Base-by-base conservation (phyloP, 2,888 invertebrate genomes). In the Drosophila buzzatii region DNA sequence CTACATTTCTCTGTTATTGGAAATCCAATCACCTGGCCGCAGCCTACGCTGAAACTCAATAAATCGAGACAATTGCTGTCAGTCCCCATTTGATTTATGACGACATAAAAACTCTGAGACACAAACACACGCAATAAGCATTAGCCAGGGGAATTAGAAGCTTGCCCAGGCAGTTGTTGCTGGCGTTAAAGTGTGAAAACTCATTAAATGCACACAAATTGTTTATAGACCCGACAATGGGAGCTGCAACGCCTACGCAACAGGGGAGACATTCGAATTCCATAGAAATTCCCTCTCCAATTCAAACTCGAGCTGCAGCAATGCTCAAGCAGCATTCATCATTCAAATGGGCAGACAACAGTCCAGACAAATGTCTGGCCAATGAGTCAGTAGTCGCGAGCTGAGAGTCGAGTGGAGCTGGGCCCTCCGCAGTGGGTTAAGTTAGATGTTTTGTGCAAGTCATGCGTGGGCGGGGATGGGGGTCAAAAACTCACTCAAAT, bases 121-220 rank as follows among this genome's bases (percentile, higher is more conserved):
- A 69, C 70, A 57, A 59, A 61, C 61, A 65, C 51, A 67, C 51
- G 41, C n/a, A 49, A 47, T 49, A 44, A 7, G 57, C 44, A 57
- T 35, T 57, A 35, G 33, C 35, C 20, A 33, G 41, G 57, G 51
- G 37, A 63, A 65, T 68, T 59, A 47, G 73, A 63, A 70, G 70
- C 57, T 61, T 4, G 35, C 61, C 52, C 51, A 16, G 49, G 58
- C 35, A 59, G 47, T 67, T 70, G 70, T 67, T 70, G 70, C 51
- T 27, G 62, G 82, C 82, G 86, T 71, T 84, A 82, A 83, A 75
- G 87, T 83, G 83, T 86, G 86, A 86, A 83, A 83, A 86, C 82
- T 83, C 84, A 83, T 83, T 83, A 86, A 84, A 86, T 49, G 79
- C 77, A 69, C 82, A 79, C 83, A 83, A 83, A 79, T 83, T 83